A percentile compares a stretch with the other conserved stretches of the same genome.
Evolutionary conservation across 2,888 invertebrate species (phyloP).

Genomic region (Sacculina carcini): DNA sequence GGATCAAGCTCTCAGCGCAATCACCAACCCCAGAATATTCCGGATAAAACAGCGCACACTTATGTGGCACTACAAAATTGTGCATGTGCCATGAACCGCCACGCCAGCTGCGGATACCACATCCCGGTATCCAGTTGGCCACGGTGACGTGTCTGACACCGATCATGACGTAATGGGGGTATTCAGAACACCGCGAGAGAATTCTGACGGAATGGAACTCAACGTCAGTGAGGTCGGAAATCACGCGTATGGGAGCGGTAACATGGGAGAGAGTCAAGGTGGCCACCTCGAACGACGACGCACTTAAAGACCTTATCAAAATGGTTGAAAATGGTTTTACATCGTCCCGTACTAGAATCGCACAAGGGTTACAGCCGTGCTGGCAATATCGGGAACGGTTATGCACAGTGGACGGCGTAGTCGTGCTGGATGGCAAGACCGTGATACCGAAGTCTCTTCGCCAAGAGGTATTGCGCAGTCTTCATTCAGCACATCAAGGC

Average conservation of each 20-base stretch:
- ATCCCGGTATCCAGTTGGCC: too few species aligned
- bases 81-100: background rate
- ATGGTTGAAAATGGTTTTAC: background rate
- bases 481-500: too few species aligned
- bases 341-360: background rate
- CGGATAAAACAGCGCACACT: slow-evolving; percentile 1
- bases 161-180: too few species aligned
- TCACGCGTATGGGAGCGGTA: background rate
- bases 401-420: too few species aligned
- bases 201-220: too few species aligned
- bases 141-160: too few species aligned
- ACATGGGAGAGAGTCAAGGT: slow-evolving; percentile 2
- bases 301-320: background rate
- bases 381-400: slow-evolving; percentile 2
- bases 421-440: too few species aligned
- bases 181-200: too few species aligned
- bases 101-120: too few species aligned
- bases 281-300: background rate
- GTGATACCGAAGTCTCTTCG: too few species aligned
- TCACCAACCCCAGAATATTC: background rate
- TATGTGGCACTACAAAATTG: slow-evolving; percentile 3
- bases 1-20: slow-evolving; percentile 1
- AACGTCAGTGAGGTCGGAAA: background rate
- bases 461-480: too few species aligned
- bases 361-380: slow-evolving; percentile 3